Evolutionary conservation across 2,888 invertebrate species (phyloP), one percentile per base, ranked within the genome.

Genomic region (Dascillus cervinus): DNA sequence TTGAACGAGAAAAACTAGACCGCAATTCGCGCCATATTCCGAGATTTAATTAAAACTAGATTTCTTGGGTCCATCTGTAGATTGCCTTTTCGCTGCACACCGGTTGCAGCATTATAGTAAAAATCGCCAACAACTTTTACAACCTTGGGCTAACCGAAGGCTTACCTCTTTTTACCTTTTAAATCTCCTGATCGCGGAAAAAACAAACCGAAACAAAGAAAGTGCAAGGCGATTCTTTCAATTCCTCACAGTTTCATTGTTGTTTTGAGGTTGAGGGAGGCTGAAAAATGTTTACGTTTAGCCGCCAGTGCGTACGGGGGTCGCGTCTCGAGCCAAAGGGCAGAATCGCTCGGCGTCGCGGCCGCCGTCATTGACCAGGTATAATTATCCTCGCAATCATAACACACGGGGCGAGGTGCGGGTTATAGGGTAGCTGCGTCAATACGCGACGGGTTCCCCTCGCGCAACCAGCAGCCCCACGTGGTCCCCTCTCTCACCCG

Each of bases 401-500:
- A 46, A 45, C n/a, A 41, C 39, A 41, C 42, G 43, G 38, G 42
- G 42, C 38, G 46, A 46, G 49, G 46, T 44, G 45, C 39, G 34
- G 36, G 34, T 22, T 28, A n/a, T 39, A 35, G 47, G 44, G 48
- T 44, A 38, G 47, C 49, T 47, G 49, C 49, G 51, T 50, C 51
- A 50, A 52, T 50, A 49, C 46, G 40, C 37, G 47, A 38, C 46
- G 41, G 43, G 43, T 39, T 40, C 41, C 44, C 48, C 48, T 47
- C 52, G 56, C 53, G 53, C 56, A 53, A 46, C 49, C 45, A 36
- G 41, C 39, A 39, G 42, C 53, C 52, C 52, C 54, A 53, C 54
- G 53, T 55, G 55, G 53, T 52, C 41, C 44, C 47, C 44, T 44
- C 47, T 44, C 50, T 49, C 47, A 46, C 43, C 47, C 43, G 37